Evolutionary conservation across 2,113 vertebrate species (phyloP).

Genomic region (Elgaria multicarinata): DNA sequence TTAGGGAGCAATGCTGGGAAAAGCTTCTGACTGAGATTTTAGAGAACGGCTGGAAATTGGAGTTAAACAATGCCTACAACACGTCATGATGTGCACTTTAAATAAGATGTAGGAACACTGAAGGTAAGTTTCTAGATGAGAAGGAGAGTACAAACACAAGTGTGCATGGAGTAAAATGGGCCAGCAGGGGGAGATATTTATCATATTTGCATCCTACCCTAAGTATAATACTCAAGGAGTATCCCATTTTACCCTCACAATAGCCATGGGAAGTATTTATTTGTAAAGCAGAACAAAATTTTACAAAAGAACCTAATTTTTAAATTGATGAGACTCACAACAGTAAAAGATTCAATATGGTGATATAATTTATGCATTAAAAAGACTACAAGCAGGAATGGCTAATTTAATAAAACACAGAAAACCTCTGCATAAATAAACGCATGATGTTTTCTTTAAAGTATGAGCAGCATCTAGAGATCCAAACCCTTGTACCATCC

Average conservation of each 20-base stretch:
- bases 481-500: neutral
- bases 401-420: no score
- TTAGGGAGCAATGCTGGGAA: no score
- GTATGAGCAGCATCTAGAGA: conserved; percentile 1
- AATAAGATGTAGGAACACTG: neutral
- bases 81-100: neutral
- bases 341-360: neutral
- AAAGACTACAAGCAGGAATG: neutral
- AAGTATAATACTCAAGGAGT: neutral
- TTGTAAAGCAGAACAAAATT: neutral
- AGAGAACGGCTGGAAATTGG: neutral
- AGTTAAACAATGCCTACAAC: neutral
- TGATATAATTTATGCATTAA: neutral
- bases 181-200: neutral
- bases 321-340: neutral
- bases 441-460: neutral
- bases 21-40: neutral
- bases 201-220: no score
- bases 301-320: neutral
- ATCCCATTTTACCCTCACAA: neutral
- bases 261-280: neutral
- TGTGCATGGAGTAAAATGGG: neutral
- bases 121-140: neutral
- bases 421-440: neutral
- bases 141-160: neutral